Evolutionary conservation across 2,888 invertebrate species (phyloP), one percentile per base, ranked within the genome.

Genomic region (Drosophila cracens): DNA sequence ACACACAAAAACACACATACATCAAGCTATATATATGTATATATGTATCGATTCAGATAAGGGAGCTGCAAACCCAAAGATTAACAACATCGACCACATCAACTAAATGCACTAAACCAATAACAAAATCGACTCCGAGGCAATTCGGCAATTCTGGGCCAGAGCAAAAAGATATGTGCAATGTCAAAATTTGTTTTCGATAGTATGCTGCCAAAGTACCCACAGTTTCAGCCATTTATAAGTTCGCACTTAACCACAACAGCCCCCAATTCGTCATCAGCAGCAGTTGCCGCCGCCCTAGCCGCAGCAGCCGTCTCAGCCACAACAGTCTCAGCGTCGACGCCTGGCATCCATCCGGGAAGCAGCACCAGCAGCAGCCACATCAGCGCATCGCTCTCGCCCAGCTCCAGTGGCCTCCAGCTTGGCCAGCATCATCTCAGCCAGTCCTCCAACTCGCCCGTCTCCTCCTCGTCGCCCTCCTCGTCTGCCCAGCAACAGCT

Each of bases 171-270:
- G 89, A 86, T 92, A 93, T 93, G 95, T 95, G 96, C 96, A 95
- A 98, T 98, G 98, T 97, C 97, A 95, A 98, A 98, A 96, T 98
- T 98, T 95, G 97, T 97, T 95, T 97, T 98, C 95, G 98, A 98
- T 97, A 97, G 97, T 95, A 98, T 98, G 97, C 97, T 98, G 95
- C 98, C 98, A 92, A 98, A 98, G 95, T 98, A 98, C 95, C 97
- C 95, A 93, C 93, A 96, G 93, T 95, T 95, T 94, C 95, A 95
- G 93, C 93, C 93, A 92, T 93, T 93, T 92, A 93, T 93, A 83
- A 93, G 93, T 92, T 93, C 93, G 90, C 93, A 93, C 92, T 92
- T 93, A 91, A 92, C 92, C 86, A 88, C 93, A 92, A 92, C 93
- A 83, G 85, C 93, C 94, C 95, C 93, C 94, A 94, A 89, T 94